These are phyloP conservation scores for Rallus limicola DNA, from an alignment of 2,113 vertebrate species.

Conservation along the genomic window DNA sequence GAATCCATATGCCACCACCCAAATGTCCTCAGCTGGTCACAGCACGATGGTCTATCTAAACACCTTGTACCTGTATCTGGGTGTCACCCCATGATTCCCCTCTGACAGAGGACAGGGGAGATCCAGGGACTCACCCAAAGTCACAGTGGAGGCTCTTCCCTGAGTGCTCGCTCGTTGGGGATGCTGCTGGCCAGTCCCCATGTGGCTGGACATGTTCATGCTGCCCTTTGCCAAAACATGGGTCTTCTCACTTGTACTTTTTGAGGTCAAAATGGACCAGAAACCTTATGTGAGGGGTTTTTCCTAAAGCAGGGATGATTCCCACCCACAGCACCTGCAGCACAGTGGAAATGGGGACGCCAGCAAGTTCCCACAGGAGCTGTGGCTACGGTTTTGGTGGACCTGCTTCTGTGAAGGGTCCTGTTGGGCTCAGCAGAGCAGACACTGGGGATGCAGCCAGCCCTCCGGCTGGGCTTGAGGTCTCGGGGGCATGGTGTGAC, in stretches of 20 bases:
- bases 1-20: neutral
- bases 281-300: neutral
- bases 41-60: fast-evolving
- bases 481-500: fast-evolving
- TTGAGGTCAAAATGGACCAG: neutral
- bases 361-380: fast-evolving
- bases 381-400: neutral
- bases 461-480: fast-evolving
- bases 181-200: neutral
- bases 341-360: neutral
- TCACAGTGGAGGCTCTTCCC: neutral
- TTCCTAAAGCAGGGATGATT: neutral
- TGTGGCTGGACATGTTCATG: fast-evolving
- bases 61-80: neutral
- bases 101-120: neutral
- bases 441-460: neutral
- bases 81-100: neutral
- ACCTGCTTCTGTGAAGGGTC: neutral
- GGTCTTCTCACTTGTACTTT: neutral
- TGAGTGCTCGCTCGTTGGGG: fast-evolving
- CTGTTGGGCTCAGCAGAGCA: neutral
- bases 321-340: neutral
- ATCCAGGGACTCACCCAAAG: neutral
- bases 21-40: fast-evolving
- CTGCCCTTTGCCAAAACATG: neutral